phyloP scores from a whole-genome alignment of 2,888 invertebrate species.

The Meiosimyza platycephala region DNA sequence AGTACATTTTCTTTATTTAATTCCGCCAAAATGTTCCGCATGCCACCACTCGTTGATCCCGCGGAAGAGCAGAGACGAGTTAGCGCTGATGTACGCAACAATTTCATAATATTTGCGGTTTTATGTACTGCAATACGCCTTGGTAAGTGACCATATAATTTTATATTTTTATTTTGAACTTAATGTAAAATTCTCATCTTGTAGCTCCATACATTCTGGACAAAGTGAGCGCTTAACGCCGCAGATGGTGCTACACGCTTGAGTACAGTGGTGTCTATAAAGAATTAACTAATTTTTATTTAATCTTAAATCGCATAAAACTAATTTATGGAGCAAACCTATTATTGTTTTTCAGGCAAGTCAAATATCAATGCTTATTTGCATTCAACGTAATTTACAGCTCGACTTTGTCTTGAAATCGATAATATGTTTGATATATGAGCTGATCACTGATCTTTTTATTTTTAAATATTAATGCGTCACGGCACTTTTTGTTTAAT shows the following conservation, averaged over 20 bases:
- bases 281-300: not conserved
- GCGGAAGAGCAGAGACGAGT: slow-evolving; percentile 64
- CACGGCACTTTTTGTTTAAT: too few relatives aligned
- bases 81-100: slow-evolving; percentile 60
- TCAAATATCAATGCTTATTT: too few relatives aligned
- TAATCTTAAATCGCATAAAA: not conserved
- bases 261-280: slow-evolving; percentile 13
- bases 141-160: slow-evolving; percentile 49
- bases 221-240: slow-evolving; percentile 39
- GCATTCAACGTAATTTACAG: too few relatives aligned
- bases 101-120: slow-evolving; percentile 59
- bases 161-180: not conserved
- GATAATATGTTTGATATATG: too few relatives aligned
- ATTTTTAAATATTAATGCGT: too few relatives aligned
- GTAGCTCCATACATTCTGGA: slow-evolving; percentile 44
- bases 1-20: not conserved
- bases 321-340: too few relatives aligned
- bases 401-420: too few relatives aligned
- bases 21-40: slow-evolving; percentile 60
- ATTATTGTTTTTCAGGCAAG: too few relatives aligned
- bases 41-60: slow-evolving; percentile 64
- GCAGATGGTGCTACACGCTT: not conserved
- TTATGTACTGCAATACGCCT: slow-evolving; percentile 60
- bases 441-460: too few relatives aligned
- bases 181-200: not conserved